Percentiles rank a stretch among this genome's conserved stretches.
phyloP scores from a whole-genome alignment of 2,888 invertebrate species.

The Kuschelorhynchus macadamiae region DNA sequence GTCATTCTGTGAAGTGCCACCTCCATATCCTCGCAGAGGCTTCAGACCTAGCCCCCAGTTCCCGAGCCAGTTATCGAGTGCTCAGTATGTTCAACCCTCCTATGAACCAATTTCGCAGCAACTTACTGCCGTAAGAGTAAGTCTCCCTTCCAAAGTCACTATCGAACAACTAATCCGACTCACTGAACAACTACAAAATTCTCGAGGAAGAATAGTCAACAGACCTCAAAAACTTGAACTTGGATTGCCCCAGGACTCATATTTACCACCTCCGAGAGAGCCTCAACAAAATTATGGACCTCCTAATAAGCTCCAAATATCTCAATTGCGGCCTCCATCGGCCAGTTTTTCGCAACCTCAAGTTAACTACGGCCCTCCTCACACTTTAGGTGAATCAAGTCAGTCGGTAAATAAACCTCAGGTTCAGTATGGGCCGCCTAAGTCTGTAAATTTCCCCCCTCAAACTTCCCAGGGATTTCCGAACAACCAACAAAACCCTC shows the following conservation, averaged over 20 bases:
- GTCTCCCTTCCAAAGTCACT: slow-evolving; percentile 39
- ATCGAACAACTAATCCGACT: slow-evolving; percentile 47
- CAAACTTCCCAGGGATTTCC: slow-evolving; percentile 36
- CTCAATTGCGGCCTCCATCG: slow-evolving; percentile 19
- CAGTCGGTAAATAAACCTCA: slow-evolving; percentile 2
- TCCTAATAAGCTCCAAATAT: slow-evolving; percentile 13
- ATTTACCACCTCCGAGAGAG: slow-evolving; percentile 26
- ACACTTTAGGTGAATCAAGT: slow-evolving; percentile 3
- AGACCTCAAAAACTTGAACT: slow-evolving; percentile 18
- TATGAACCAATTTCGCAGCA: slow-evolving; percentile 23
- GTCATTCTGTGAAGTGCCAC: slow-evolving; percentile 49
- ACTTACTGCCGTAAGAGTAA: slow-evolving; percentile 11
- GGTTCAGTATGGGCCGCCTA: slow-evolving; percentile 14
- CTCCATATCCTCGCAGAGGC: slow-evolving; percentile 49
- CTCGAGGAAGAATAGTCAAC: slow-evolving; percentile 11
- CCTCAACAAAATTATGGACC: slow-evolving; percentile 20
- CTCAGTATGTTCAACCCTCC: background rate
- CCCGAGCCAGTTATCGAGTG: background rate
- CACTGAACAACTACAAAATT: slow-evolving; percentile 43
- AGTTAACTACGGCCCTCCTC: slow-evolving; percentile 8
- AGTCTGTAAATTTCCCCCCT: background rate
- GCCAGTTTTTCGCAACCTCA: slow-evolving; percentile 20
- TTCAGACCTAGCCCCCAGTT: slow-evolving; percentile 49
- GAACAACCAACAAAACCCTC: slow-evolving; percentile 17
- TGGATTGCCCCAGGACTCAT: slow-evolving; percentile 12